Evolutionary conservation across 2,113 vertebrate species (phyloP).

Genomic region (Anoplopoma fimbria): DNA sequence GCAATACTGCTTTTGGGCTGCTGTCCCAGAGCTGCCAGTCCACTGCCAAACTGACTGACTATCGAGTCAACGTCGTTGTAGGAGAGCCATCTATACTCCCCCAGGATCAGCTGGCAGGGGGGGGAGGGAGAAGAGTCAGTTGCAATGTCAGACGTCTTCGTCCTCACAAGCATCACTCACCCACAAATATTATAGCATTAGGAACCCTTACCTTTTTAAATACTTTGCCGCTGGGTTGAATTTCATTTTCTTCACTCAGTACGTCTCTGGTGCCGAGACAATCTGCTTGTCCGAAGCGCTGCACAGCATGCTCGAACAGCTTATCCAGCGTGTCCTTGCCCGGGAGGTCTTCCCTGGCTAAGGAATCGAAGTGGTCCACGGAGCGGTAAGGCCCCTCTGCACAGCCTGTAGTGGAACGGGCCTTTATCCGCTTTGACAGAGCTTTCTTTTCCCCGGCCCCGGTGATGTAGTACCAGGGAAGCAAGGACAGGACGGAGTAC

Average conservation of each 20-base stretch:
- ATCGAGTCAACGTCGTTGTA: conserved; percentile 88
- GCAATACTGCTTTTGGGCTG: conserved; percentile 89
- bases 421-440: conserved; percentile 91
- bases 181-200: background rate
- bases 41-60: conserved; percentile 87
- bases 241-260: conserved; percentile 93
- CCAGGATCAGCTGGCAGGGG: conserved; percentile 89
- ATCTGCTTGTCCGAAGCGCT: conserved; percentile 86
- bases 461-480: conserved; percentile 97
- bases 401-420: conserved; percentile 86
- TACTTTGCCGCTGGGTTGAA: conserved; percentile 93
- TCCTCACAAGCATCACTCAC: background rate
- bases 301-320: conserved; percentile 89
- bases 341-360: conserved; percentile 90
- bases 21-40: conserved; percentile 89
- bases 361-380: conserved; percentile 88
- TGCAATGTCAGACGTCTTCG: background rate
- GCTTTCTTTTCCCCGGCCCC: conserved; percentile 89
- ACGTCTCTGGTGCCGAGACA: conserved; percentile 94
- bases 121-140: background rate
- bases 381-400: conserved; percentile 93
- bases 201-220: conserved; percentile 93
- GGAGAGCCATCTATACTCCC: conserved; percentile 92
- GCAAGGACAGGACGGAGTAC: conserved; percentile 93
- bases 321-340: conserved; percentile 95